A percentile compares a stretch with the other conserved stretches of the same genome.
Conservation (phyloP, 2,797 vertebrate genomes). For the Cryptoblepharus egeriae region DNA sequence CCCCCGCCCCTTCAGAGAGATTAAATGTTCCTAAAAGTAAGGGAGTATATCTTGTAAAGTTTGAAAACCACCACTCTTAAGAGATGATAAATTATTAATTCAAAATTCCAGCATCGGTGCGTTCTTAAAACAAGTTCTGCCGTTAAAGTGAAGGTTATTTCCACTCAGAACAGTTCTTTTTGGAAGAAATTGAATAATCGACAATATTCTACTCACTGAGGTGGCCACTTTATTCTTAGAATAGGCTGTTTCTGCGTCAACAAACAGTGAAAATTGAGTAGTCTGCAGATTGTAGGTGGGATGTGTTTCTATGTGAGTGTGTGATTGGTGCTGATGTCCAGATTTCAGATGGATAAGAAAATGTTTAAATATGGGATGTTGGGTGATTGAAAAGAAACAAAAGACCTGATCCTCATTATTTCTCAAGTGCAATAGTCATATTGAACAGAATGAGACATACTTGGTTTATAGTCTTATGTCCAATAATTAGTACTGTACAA, state of each 20-base stretch:
- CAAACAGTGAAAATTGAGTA: neutral
- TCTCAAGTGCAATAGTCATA: neutral
- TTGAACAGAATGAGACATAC: neutral
- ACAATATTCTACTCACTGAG: neutral
- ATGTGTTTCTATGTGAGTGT: no score
- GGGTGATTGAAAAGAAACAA: neutral
- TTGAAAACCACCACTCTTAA: no score
- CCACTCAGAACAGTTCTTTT: no score
- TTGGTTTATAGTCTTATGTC: neutral
- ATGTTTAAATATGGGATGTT: neutral
- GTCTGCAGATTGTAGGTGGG: neutral
- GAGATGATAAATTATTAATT: no score
- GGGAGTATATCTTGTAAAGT: no score
- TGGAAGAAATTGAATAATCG: neutral
- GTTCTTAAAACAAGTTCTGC: neutral
- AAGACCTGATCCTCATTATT: neutral
- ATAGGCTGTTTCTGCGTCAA: neutral
- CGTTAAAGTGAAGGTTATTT: neutral
- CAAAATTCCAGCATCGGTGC: neutral
- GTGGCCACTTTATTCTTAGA: neutral
- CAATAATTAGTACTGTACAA: no score
- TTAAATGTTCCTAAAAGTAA: no score
- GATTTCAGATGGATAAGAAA: neutral
- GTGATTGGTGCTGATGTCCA: neutral
- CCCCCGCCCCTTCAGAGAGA: no score